These are phyloP conservation scores for Gymnobelideus leadbeateri DNA, from an alignment of 2,113 vertebrate genomes.

Conservation along the genomic window DNA sequence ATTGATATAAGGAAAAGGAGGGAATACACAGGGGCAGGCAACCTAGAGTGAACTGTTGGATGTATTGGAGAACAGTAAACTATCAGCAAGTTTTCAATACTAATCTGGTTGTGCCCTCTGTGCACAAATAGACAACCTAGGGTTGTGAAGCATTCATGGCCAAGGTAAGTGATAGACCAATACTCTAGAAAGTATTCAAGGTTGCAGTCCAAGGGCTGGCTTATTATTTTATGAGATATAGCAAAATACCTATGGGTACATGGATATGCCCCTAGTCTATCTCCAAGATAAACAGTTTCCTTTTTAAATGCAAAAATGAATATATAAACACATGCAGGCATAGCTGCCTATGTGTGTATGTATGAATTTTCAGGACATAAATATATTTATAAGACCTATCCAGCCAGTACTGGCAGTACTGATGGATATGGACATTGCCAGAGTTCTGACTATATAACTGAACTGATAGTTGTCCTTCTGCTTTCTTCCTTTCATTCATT, in stretches of 20 bases:
- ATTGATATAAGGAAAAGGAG: background rate
- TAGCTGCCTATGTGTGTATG: background rate
- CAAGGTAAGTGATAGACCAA: background rate
- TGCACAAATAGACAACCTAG: background rate
- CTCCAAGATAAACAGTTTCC: background rate
- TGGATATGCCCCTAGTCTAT: background rate
- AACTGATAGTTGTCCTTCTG: background rate
- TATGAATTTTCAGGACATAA: no score
- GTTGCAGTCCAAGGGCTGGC: background rate
- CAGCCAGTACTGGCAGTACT: background rate
- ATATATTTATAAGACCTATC: background rate
- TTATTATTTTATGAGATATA: constrained; percentile 4
- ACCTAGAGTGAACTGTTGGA: background rate
- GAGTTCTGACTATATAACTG: background rate
- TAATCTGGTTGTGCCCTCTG: background rate
- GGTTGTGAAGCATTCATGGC: background rate
- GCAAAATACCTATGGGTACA: constrained; percentile 18
- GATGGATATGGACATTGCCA: background rate
- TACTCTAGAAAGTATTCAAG: background rate
- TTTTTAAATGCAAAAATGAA: background rate
- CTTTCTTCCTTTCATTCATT: background rate
- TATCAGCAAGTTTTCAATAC: background rate
- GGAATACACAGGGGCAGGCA: background rate
- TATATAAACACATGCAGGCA: background rate
- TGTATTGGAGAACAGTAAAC: constrained; percentile 5